Evolutionary conservation across 2,113 vertebrate species (phyloP).

Genomic region (Isurus oxyrinchus): DNA sequence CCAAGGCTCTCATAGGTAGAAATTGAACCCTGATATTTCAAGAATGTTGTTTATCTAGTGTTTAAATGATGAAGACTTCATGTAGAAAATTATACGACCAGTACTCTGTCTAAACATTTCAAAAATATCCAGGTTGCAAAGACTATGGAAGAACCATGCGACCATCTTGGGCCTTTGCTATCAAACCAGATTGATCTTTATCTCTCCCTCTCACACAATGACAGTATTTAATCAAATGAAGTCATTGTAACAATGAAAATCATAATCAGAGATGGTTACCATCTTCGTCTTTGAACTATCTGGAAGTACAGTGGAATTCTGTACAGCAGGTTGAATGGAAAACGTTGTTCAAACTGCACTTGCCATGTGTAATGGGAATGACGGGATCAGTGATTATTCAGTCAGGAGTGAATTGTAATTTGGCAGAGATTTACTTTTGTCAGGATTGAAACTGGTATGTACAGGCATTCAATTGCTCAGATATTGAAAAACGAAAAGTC

Average conservation of each 20-base stretch:
- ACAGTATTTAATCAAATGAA: neutral
- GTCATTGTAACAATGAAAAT: neutral
- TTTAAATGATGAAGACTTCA: neutral
- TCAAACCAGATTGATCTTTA: neutral
- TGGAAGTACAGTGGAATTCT: neutral
- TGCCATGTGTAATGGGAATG: neutral
- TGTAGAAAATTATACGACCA: neutral
- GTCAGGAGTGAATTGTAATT: neutral
- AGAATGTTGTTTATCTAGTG: neutral
- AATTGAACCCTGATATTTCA: too few relatives aligned
- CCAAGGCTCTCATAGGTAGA: too few relatives aligned
- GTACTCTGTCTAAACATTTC: neutral
- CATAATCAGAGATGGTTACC: neutral
- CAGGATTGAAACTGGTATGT: neutral
- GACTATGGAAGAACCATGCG: neutral
- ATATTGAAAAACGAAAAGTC: neutral
- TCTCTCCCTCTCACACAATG: too few relatives aligned
- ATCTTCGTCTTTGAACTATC: neutral
- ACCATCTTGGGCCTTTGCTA: neutral
- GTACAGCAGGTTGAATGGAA: neutral
- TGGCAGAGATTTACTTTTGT: neutral
- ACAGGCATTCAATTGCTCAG: neutral
- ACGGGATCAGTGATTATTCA: neutral
- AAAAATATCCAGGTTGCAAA: neutral
- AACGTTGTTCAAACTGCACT: neutral